Evolutionary conservation across 2,888 invertebrate genomes (phyloP).

Genomic region (Deroplatys truncata): DNA sequence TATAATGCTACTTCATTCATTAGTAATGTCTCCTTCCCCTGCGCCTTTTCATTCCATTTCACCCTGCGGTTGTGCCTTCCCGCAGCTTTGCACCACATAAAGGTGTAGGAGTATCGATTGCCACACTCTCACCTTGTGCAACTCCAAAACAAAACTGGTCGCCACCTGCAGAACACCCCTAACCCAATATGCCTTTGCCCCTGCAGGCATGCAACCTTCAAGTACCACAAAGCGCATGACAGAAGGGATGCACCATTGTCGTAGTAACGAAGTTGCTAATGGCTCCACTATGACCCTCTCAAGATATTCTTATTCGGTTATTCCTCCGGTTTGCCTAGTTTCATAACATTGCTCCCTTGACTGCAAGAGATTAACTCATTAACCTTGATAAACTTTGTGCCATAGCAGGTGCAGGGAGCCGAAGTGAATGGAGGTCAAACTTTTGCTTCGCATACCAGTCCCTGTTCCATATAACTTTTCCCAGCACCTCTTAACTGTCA

Average conservation of each 20-base stretch:
- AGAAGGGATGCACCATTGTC: background rate
- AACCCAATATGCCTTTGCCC: background rate
- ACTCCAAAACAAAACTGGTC: background rate
- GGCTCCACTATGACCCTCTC: background rate
- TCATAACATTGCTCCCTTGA: background rate
- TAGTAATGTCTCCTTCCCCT: background rate
- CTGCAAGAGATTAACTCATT: background rate
- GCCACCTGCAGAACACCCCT: background rate
- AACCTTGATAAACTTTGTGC: background rate
- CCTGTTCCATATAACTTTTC: too few relatives aligned
- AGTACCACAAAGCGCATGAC: background rate
- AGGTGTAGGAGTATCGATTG: background rate
- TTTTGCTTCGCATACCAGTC: too few relatives aligned
- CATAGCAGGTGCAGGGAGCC: background rate
- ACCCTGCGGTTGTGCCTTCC: background rate
- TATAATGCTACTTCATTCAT: background rate
- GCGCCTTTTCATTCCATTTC: background rate
- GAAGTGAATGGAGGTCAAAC: background rate
- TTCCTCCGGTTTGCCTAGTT: background rate
- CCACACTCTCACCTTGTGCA: background rate
- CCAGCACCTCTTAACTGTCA: too few relatives aligned
- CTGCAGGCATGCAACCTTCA: background rate
- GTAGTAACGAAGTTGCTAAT: background rate
- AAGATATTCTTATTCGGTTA: background rate
- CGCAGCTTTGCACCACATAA: background rate